These are phyloP conservation scores for Melanotaenia nigrans DNA, from an alignment of 2,797 vertebrate genomes.

Conservation along the genomic window DNA sequence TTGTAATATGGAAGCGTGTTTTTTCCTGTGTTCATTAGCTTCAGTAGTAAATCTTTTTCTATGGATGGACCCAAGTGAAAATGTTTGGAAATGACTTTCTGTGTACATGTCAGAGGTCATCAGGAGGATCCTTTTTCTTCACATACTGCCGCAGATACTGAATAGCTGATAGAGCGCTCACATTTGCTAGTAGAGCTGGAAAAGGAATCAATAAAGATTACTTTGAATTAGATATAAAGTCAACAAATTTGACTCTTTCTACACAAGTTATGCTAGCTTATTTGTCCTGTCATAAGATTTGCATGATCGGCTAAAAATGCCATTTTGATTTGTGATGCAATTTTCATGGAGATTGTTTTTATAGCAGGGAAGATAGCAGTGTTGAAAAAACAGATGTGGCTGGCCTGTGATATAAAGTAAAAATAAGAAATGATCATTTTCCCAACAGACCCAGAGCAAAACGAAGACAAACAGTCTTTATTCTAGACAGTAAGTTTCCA, in stretches of 20 bases:
- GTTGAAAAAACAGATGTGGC: no score
- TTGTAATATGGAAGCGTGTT: neutral
- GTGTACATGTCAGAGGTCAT: slow-evolving; percentile 50
- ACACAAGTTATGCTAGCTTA: neutral
- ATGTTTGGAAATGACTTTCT: slow-evolving; percentile 49
- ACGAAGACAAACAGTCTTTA: neutral
- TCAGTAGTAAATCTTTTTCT: slow-evolving; percentile 27
- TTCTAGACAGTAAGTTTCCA: neutral
- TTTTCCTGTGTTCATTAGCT: neutral
- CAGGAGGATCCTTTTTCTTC: slow-evolving; percentile 68
- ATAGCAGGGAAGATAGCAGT: neutral
- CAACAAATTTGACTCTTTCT: neutral
- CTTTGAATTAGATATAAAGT: slow-evolving; percentile 9
- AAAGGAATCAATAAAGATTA: slow-evolving; percentile 52
- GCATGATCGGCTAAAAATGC: neutral
- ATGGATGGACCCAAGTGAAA: slow-evolving; percentile 71
- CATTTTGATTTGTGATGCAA: neutral
- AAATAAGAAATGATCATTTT: neutral
- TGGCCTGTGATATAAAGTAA: neutral
- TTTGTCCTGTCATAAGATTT: neutral
- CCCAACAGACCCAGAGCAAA: neutral
- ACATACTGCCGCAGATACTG: slow-evolving; percentile 89
- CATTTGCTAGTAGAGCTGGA: slow-evolving; percentile 92
- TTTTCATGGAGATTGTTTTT: neutral
- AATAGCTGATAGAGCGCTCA: slow-evolving; percentile 95